Percentiles rank a stretch among this genome's conserved stretches.
phyloP scores from a whole-genome alignment of 2,888 invertebrate genomes.

The Anorthoa munda region DNA sequence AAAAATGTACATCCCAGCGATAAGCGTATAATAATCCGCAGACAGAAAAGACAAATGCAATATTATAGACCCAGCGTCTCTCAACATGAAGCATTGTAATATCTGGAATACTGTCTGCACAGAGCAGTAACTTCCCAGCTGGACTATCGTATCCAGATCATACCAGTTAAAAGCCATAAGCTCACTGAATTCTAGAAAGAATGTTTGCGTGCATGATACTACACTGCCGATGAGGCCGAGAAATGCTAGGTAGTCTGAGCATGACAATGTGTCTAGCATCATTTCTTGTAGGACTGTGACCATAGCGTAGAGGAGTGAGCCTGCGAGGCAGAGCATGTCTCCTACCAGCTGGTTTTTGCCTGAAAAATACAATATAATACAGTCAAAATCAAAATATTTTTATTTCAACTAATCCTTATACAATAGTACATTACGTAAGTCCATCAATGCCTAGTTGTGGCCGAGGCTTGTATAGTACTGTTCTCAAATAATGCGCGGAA shows the following conservation, averaged over 20 bases:
- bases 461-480: too few relatives aligned
- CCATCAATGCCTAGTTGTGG: too few relatives aligned
- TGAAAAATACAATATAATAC: slow-evolving; percentile 80
- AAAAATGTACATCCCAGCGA: slow-evolving; percentile 95
- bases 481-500: too few relatives aligned
- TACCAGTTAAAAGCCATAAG: slow-evolving; percentile 93
- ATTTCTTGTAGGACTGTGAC: slow-evolving; percentile 96
- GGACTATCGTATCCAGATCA: slow-evolving; percentile 92
- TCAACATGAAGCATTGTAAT: slow-evolving; percentile 94
- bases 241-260: slow-evolving; percentile 95
- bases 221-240: slow-evolving; percentile 95
- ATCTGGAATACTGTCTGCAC: slow-evolving; percentile 95
- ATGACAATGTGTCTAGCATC: slow-evolving; percentile 94
- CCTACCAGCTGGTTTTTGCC: slow-evolving; percentile 95
- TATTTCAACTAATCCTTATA: too few relatives aligned
- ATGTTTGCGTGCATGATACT: slow-evolving; percentile 95
- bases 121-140: slow-evolving; percentile 92
- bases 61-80: slow-evolving; percentile 95
- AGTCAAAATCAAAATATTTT: too few relatives aligned
- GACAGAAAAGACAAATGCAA: slow-evolving; percentile 95
- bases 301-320: slow-evolving; percentile 94
- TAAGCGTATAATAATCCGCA: slow-evolving; percentile 96
- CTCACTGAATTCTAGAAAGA: slow-evolving; percentile 93
- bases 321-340: slow-evolving; percentile 95
- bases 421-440: too few relatives aligned